Conservation (phyloP, 2,113 vertebrate species). For the Plotosus lineatus region DNA sequence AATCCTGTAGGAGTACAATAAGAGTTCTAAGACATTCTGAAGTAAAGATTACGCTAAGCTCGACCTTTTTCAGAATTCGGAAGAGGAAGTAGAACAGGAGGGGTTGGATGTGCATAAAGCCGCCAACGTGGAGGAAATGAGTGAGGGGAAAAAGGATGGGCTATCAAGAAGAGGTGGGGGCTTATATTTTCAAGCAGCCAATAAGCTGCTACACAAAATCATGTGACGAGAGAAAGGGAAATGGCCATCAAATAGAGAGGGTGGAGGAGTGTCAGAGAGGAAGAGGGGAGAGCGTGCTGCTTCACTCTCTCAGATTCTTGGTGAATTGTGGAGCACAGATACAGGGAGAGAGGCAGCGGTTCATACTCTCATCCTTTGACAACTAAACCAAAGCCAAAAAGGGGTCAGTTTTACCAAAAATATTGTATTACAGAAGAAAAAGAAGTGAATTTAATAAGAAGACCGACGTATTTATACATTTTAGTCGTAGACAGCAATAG, state of each 20-base stretch:
- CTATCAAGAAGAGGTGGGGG: constrained; percentile 60
- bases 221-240: constrained; percentile 56
- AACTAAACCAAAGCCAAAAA: constrained; percentile 8
- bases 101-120: constrained; percentile 38
- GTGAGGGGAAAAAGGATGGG: constrained; percentile 59
- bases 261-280: constrained; percentile 54
- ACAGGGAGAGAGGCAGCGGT: constrained; percentile 45
- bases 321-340: constrained; percentile 64
- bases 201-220: constrained; percentile 63
- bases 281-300: constrained; percentile 64
- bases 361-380: constrained; percentile 6
- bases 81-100: constrained; percentile 38
- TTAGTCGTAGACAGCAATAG: constrained; percentile 42
- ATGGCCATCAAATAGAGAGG: constrained; percentile 67
- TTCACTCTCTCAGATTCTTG: constrained; percentile 65
- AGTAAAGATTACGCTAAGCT: constrained; percentile 25
- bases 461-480: constrained; percentile 41
- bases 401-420: constrained; percentile 41
- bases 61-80: not conserved
- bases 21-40: not conserved
- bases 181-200: constrained; percentile 52
- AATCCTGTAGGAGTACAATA: not conserved
- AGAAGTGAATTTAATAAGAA: constrained; percentile 44
- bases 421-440: constrained; percentile 55
- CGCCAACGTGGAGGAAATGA: constrained; percentile 59